Base-by-base conservation (phyloP, 2,797 vertebrate genomes). In the Sebastes hubbsi region DNA sequence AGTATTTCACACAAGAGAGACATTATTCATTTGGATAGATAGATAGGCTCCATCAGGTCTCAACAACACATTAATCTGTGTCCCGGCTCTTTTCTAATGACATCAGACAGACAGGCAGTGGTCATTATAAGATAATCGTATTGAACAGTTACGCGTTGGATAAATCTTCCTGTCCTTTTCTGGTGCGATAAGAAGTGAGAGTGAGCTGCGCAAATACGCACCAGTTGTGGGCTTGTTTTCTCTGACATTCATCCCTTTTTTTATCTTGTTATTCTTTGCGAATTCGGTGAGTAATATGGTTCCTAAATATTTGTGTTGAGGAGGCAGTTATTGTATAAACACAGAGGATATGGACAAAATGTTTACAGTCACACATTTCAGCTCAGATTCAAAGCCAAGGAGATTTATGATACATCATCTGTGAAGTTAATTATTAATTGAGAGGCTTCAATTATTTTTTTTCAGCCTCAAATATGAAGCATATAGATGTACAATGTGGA, bases 281-380 rank as follows among this genome's bases (percentile, higher is more conserved):
- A 73, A 32, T 73, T 56, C 8, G 18, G 27, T 80, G 64, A 86
- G 56, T 64, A 74, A 82, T 34, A 4, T 25, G 61, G 32, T 5
- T 59, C 32, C 58, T 75, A 82, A 84, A 90, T 83, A 88, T 90
- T 87, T 78, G 62, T 79, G 77, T 27, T 71, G 63, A 24, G 63
- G 74, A 67, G 84, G 78, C 72, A 79, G 63, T 12, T 66, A 55
- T 32, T 60, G 55, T 49, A 56, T 56, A 81, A 87, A 85, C 78
- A 77, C 8, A 16, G 4, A 20, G 14, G 42, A 42, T 76, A 14
- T 56, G 66, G 65, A 74, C 68, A 65, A 8, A 70, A 27, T 55
- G 69, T 86, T 75, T 62, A 24, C 18, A 75, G 12, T 63, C 24
- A 68, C 24, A 58, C 16, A 67, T 63, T 55, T 42, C 29, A 30